These are phyloP conservation scores for Parnassius apollo DNA, from an alignment of 2,888 invertebrate genomes.

Conservation along the genomic window DNA sequence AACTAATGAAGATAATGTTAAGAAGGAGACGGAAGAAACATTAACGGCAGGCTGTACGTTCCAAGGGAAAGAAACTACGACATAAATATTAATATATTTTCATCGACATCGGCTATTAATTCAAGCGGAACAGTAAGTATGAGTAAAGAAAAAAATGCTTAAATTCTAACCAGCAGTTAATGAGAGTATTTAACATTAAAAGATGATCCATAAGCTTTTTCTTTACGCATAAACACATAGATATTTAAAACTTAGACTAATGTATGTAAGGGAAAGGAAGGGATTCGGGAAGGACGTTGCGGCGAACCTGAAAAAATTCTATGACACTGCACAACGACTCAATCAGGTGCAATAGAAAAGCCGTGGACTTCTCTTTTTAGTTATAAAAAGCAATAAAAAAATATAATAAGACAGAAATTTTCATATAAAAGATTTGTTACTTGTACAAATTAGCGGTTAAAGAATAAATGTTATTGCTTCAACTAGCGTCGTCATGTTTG, in stretches of 20 bases:
- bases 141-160: slow-evolving; percentile 21
- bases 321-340: slow-evolving; percentile 34
- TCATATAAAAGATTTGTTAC: too few relatives aligned
- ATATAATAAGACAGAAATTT: neutral
- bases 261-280: slow-evolving; percentile 32
- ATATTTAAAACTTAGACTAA: slow-evolving; percentile 30
- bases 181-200: neutral
- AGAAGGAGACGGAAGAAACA: slow-evolving; percentile 19
- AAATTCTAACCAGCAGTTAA: neutral
- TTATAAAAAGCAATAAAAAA: slow-evolving; percentile 42
- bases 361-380: slow-evolving; percentile 34
- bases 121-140: slow-evolving; percentile 7
- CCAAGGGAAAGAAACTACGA: slow-evolving; percentile 18
- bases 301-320: slow-evolving; percentile 63
- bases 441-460: too few relatives aligned
- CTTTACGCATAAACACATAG: slow-evolving; percentile 7
- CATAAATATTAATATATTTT: slow-evolving; percentile 13
- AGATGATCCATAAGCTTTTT: slow-evolving; percentile 4
- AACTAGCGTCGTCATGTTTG: too few relatives aligned
- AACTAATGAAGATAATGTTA: slow-evolving; percentile 20
- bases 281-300: slow-evolving; percentile 44
- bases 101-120: slow-evolving; percentile 25
- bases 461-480: too few relatives aligned
- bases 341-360: slow-evolving; percentile 34
- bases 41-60: slow-evolving; percentile 11